These are phyloP conservation scores for Eriosoma lanigerum DNA, from an alignment of 1,140 invertebrate genomes.

Conservation along the genomic window DNA sequence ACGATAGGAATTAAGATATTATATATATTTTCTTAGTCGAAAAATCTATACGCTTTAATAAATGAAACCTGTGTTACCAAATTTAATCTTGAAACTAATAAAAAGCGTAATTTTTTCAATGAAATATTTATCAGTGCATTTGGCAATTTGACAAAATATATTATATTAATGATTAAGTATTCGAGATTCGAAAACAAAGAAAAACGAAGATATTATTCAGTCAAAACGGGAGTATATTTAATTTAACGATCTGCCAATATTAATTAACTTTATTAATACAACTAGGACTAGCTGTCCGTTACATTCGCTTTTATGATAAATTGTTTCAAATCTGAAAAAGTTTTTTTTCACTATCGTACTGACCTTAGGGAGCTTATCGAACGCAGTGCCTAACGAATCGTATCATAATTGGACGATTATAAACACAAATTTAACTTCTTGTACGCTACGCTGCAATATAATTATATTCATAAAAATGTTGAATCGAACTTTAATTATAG, in stretches of 20 bases:
- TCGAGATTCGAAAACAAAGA: not conserved
- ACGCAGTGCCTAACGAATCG: not conserved
- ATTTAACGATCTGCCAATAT: conserved; percentile 8
- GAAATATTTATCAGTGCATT: not conserved
- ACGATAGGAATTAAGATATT: too few species aligned
- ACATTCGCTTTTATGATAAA: conserved; percentile 1
- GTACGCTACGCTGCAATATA: not conserved
- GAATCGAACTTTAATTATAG: too few species aligned
- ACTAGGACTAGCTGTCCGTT: not conserved
- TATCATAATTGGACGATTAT: conserved; percentile 13
- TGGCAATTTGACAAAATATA: not conserved
- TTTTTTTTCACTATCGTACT: not conserved
- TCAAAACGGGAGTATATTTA: not conserved
- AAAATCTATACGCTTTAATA: too few species aligned
- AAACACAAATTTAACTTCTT: conserved; percentile 15
- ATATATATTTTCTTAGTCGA: too few species aligned
- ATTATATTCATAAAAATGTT: too few species aligned
- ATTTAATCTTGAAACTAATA: too few species aligned
- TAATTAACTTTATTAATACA: conserved; percentile 22
- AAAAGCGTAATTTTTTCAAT: too few species aligned
- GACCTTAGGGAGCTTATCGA: not conserved
- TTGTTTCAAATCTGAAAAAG: conserved; percentile 4
- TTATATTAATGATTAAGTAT: not conserved
- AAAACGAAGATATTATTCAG: not conserved
- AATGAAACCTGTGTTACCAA: too few species aligned